These are phyloP conservation scores for Netelia inedita DNA, from an alignment of 2,888 invertebrate genomes.

Conservation along the genomic window DNA sequence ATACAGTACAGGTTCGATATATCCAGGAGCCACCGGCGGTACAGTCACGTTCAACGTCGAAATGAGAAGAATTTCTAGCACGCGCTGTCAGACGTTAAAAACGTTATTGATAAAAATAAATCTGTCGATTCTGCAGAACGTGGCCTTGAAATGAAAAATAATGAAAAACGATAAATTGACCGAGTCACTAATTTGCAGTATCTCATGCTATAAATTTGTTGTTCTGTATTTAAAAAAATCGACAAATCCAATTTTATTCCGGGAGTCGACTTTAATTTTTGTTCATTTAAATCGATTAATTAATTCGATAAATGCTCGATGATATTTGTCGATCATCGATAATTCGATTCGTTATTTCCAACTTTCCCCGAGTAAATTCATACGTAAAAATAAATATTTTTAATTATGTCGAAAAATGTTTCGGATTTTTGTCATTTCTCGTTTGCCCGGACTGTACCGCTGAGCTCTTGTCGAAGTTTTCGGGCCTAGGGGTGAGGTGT, in stretches of 20 bases:
- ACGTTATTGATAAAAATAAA: conserved; percentile 4
- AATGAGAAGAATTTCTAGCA: conserved; percentile 9
- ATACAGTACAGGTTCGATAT: conserved; percentile 3
- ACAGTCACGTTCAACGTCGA: conserved; percentile 9
- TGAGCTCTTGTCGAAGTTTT: too few species aligned
- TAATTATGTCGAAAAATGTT: too few species aligned
- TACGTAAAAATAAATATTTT: too few species aligned
- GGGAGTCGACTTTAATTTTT: too few species aligned
- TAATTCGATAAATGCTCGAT: too few species aligned
- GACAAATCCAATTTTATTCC: neutral
- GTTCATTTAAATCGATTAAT: too few species aligned
- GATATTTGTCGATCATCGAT: too few species aligned
- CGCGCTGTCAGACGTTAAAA: neutral
- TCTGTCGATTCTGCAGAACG: neutral
- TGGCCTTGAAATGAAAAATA: neutral
- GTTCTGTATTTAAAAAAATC: neutral
- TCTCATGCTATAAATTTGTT: neutral
- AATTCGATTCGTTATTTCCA: too few species aligned
- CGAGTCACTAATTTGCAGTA: neutral
- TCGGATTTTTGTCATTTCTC: too few species aligned
- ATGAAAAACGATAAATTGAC: neutral
- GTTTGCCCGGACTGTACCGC: too few species aligned
- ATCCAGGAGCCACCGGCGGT: neutral
- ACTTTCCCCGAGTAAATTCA: too few species aligned
- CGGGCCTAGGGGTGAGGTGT: too few species aligned